Percentiles rank a stretch among this genome's conserved stretches.
Conservation (phyloP, 2,888 invertebrate genomes). For the Patella pellucida region DNA sequence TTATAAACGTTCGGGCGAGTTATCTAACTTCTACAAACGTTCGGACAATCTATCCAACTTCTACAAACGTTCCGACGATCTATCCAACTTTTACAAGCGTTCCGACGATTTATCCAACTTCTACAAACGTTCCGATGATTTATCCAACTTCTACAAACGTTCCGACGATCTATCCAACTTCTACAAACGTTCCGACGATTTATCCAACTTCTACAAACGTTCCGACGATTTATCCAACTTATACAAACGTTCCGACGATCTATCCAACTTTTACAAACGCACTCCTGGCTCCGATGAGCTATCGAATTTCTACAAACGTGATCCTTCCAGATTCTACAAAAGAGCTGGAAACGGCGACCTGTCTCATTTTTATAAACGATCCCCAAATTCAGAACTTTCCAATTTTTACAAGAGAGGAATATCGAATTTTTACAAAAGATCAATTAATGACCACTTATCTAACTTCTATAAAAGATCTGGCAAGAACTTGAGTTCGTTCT, state of each 20-base stretch:
- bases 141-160: conserved; percentile 16
- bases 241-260: conserved; percentile 20
- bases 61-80: conserved; percentile 20
- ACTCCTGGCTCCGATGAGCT: neutral
- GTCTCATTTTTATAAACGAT: conserved; percentile 20
- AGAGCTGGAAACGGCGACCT: conserved; percentile 15
- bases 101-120: conserved; percentile 15
- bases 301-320: conserved; percentile 18
- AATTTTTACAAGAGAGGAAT: conserved; percentile 22
- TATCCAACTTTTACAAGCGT: conserved; percentile 21
- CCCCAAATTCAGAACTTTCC: conserved; percentile 1
- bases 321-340: conserved; percentile 20
- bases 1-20: conserved; percentile 2
- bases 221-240: conserved; percentile 12
- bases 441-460: conserved; percentile 1
- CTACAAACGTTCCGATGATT: conserved; percentile 23
- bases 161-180: conserved; percentile 6
- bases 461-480: conserved; percentile 27
- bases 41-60: neutral
- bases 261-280: conserved; percentile 26
- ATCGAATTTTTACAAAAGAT: conserved; percentile 26
- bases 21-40: conserved; percentile 19
- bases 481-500: conserved; percentile 13
- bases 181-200: conserved; percentile 9
- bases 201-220: conserved; percentile 21